Conservation (phyloP, 2,113 vertebrate species). For the Puntigrus tetrazona region DNA sequence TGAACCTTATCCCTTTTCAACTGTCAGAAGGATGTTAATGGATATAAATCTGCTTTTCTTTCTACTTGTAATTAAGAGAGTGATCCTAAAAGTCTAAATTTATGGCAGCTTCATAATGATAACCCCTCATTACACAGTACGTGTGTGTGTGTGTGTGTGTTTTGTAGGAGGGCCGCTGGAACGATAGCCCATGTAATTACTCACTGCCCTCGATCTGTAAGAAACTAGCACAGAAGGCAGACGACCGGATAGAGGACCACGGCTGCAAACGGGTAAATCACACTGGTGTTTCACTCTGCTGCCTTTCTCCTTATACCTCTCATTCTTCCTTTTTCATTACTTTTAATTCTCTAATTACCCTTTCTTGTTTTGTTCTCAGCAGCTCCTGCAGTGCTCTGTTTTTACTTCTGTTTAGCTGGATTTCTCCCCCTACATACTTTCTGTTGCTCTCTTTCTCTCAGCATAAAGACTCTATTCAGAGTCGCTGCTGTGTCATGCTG, state of each 20-base stretch:
- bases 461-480: slow-evolving; percentile 58
- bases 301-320: background rate
- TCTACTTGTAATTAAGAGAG: background rate
- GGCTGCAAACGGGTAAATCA: slow-evolving; percentile 87
- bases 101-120: background rate
- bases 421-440: slow-evolving; percentile 25
- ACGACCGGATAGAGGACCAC: slow-evolving; percentile 81
- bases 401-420: slow-evolving; percentile 10
- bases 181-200: slow-evolving; percentile 93
- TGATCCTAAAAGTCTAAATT: background rate
- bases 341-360: background rate
- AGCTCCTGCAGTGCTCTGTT: background rate
- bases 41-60: background rate
- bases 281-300: background rate
- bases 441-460: slow-evolving; percentile 34
- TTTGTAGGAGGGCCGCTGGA: slow-evolving; percentile 93
- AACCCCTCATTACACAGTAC: slow-evolving; percentile 4
- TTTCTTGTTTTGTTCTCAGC: background rate
- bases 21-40: background rate
- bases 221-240: slow-evolving; percentile 83
- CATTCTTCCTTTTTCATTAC: background rate
- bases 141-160: slow-evolving; percentile 47
- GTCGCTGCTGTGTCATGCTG: slow-evolving; percentile 50
- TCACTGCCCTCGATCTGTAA: slow-evolving; percentile 95
- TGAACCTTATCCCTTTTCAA: background rate